These are phyloP conservation scores for Drosophila yooni DNA, from an alignment of 2,888 invertebrate species.

Conservation along the genomic window DNA sequence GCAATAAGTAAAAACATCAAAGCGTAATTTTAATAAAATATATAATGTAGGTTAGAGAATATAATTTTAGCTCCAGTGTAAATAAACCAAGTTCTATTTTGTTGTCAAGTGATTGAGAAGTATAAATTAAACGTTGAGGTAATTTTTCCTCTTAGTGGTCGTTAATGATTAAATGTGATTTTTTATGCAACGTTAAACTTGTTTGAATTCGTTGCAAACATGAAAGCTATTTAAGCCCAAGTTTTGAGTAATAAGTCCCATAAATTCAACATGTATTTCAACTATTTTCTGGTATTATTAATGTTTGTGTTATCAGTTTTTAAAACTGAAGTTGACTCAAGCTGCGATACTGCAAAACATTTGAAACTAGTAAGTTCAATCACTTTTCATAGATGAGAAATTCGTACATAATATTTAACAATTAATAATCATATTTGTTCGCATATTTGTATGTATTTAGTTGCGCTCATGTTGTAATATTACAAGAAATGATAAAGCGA, in stretches of 20 bases:
- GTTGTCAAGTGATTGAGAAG: neutral
- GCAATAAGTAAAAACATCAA: neutral
- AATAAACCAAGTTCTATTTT: neutral
- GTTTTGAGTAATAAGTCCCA: neutral
- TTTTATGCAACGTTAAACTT: slow-evolving; percentile 52
- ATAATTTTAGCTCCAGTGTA: neutral
- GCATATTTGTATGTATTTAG: neutral
- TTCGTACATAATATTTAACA: neutral
- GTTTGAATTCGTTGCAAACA: neutral
- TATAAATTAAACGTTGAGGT: neutral
- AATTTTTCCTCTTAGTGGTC: neutral
- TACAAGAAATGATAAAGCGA: slow-evolving; percentile 43
- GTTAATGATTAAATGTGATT: slow-evolving; percentile 11
- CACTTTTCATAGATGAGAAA: neutral
- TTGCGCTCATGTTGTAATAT: slow-evolving; percentile 59
- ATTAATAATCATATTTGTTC: neutral
- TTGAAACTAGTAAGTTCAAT: slow-evolving; percentile 52
- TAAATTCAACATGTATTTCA: slow-evolving; percentile 34
- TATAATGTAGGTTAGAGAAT: neutral
- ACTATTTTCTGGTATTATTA: neutral
- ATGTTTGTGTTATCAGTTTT: slow-evolving; percentile 13
- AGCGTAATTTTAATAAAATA: neutral
- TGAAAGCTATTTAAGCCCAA: neutral
- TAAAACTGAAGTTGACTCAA: slow-evolving; percentile 26
- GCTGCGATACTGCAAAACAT: slow-evolving; percentile 53